Base-by-base conservation (phyloP, 2,797 vertebrate genomes). In the Sus cebifrons region DNA sequence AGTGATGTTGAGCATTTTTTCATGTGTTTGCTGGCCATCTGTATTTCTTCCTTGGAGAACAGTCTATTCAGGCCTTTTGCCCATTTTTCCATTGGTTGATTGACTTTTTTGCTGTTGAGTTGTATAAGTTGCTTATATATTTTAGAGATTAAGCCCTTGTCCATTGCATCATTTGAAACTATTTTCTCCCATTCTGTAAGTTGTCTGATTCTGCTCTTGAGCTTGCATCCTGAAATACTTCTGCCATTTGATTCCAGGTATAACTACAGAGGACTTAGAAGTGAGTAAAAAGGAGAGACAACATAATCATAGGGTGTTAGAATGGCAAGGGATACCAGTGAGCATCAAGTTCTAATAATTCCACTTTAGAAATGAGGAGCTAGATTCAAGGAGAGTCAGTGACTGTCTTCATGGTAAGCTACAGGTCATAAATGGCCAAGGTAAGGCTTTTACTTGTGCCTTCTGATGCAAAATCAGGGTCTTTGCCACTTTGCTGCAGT, bases 231-330 rank as follows among this genome's bases (percentile, higher is more conserved):
- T 70, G 27, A 79, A 86, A 62, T 49, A 56, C 4, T 49, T 77
- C 49, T 52, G 36, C 52, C 86, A 36, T 81, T 29, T 79, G 16
- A 20, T 70, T 82, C 15, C 52, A 67, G 1, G 10, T 3, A 81
- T 90, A 62, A 88, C 78, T 84, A 36, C 21, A 75, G 52, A 94
- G 79, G 49, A 65, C 25, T 49, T 27, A 40, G 8, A 49, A 86
- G 20, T 75, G 60, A 89, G 36, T 93, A 11, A 89, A 92, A 91
- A 65, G 25, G 4, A 89, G 6, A 83, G 16, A 94, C 60, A 78
- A 23, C 5, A 17, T 23, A 44, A 62, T 85, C 60, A 74, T 5
- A 65, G 65, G 71, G 52, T 52, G 3, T 15, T 67, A 32, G 70
- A 89, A 78, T 4, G 79, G 12, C 89, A 86, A 91, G 29, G 11